Percentiles rank a stretch among this genome's conserved stretches.
Conservation (phyloP, 2,888 invertebrate species). For the Polydrusus pterygomalis region DNA sequence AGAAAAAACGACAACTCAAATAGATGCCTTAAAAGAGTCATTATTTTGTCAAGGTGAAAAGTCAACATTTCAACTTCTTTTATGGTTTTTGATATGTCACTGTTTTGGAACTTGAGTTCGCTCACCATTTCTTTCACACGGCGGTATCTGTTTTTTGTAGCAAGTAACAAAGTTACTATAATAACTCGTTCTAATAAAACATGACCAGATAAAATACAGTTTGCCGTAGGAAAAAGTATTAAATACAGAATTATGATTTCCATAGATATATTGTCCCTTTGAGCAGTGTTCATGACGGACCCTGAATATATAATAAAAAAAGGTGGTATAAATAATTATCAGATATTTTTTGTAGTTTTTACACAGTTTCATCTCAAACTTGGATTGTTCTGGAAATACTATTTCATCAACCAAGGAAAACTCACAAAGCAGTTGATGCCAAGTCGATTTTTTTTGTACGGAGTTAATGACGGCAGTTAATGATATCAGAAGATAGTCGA, state of each 20-base stretch:
- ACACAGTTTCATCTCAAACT: neutral
- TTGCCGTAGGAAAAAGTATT: neutral
- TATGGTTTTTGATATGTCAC: neutral
- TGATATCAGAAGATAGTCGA: neutral
- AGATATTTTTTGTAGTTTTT: neutral
- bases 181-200: neutral
- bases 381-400: neutral
- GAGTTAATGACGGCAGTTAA: neutral
- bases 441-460: neutral
- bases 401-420: neutral
- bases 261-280: neutral
- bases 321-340: neutral
- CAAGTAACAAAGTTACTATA: neutral
- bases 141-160: neutral
- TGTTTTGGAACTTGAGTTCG: neutral
- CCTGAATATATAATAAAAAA: neutral
- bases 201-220: neutral
- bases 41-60: slow-evolving; percentile 2
- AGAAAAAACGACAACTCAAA: too few species aligned
- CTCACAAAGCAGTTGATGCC: neutral
- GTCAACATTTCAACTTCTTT: neutral
- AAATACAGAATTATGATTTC: neutral
- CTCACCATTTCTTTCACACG: neutral
- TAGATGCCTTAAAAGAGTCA: neutral
- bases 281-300: neutral